phyloP scores from a whole-genome alignment of 1,140 invertebrate genomes.

The Drosophila quadrilineata region DNA sequence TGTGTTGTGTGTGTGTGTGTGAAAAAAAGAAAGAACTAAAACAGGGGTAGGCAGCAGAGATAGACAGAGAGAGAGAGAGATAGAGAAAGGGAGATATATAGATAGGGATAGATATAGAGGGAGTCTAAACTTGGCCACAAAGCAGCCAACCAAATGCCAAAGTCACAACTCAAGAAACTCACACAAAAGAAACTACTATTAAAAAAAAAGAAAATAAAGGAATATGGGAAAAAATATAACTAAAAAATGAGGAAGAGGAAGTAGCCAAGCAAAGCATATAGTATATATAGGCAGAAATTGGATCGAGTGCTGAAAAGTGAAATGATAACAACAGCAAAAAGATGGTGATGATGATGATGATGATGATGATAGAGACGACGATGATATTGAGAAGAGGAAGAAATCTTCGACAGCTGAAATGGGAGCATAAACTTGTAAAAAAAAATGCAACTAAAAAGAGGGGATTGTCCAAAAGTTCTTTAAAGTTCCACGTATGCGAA shows the following conservation, averaged over 20 bases:
- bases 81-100: too few species aligned
- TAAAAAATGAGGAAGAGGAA: slow-evolving; percentile 7
- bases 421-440: slow-evolving; percentile 5
- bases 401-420: slow-evolving; percentile 8
- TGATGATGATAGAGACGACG: too few species aligned
- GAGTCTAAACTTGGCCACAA: slow-evolving; percentile 26
- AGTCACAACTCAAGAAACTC: slow-evolving; percentile 15
- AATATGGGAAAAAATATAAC: not conserved
- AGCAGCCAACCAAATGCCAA: slow-evolving; percentile 34
- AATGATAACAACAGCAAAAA: slow-evolving; percentile 9
- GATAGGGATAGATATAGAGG: not conserved
- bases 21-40: too few species aligned
- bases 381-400: slow-evolving; percentile 6
- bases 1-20: too few species aligned
- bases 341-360: too few species aligned
- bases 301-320: too few species aligned
- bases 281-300: not conserved
- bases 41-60: not conserved
- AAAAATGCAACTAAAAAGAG: too few species aligned
- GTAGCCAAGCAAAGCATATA: not conserved
- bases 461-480: too few species aligned
- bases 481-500: too few species aligned
- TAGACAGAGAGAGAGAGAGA: not conserved
- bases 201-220: not conserved
- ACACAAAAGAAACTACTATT: not conserved